These are phyloP conservation scores for Lymantria monacha DNA, from an alignment of 2,888 invertebrate genomes.

Conservation along the genomic window DNA sequence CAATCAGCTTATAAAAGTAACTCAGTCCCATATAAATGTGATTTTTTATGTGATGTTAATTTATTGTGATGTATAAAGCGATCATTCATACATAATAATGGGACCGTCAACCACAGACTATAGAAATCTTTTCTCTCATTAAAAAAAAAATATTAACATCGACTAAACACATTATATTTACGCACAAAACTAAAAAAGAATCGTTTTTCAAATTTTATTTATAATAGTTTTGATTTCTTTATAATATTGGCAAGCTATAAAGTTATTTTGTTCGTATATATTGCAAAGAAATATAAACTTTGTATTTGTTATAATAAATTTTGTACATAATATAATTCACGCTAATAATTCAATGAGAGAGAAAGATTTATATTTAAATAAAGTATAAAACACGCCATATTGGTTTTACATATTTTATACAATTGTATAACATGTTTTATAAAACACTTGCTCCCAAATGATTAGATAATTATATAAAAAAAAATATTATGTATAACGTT, in stretches of 20 bases:
- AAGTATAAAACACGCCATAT: conserved; percentile 18
- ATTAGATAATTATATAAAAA: conserved; percentile 4
- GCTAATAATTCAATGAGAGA: background rate
- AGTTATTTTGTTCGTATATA: too few species aligned
- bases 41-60: conserved; percentile 27
- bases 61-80: conserved; percentile 25
- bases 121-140: conserved; percentile 14
- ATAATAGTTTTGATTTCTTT: too few species aligned
- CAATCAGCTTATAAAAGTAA: conserved; percentile 25
- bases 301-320: too few species aligned
- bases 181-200: too few species aligned
- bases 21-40: conserved; percentile 44
- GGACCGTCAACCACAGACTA: background rate
- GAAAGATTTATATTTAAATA: conserved; percentile 9
- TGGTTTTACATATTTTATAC: conserved; percentile 12
- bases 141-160: background rate
- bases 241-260: too few species aligned
- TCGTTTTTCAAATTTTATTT: too few species aligned
- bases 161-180: too few species aligned
- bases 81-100: conserved; percentile 2
- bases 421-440: conserved; percentile 24
- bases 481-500: conserved; percentile 23
- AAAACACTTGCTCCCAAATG: conserved; percentile 28
- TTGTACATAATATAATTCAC: too few species aligned
- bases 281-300: too few species aligned